phyloP scores from a whole-genome alignment of 2,888 invertebrate genomes.

The Oxytorus armatus region DNA sequence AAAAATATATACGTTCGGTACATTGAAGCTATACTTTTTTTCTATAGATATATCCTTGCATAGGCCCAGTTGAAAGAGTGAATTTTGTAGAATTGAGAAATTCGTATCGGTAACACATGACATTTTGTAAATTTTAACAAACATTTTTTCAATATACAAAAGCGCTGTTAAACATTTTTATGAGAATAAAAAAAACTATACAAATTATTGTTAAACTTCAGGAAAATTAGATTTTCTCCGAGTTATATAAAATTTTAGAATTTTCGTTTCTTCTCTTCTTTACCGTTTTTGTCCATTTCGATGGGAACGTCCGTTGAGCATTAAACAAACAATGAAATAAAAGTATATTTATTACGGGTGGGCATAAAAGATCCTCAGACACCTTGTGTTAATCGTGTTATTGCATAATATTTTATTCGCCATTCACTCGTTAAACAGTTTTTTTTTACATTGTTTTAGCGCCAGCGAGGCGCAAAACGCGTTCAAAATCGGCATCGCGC shows the following conservation, averaged over 20 bases:
- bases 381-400: constrained; percentile 59
- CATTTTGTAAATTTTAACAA: too few relatives aligned
- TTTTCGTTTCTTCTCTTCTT: neutral
- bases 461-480: constrained; percentile 61
- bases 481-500: constrained; percentile 64
- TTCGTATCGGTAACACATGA: too few relatives aligned
- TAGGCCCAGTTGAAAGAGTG: neutral
- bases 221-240: neutral
- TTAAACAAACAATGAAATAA: constrained; percentile 35
- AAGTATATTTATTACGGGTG: constrained; percentile 34
- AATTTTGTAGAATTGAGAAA: too few relatives aligned
- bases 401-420: constrained; percentile 78
- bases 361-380: neutral
- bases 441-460: constrained; percentile 73
- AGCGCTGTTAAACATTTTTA: too few relatives aligned
- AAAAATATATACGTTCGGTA: neutral
- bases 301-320: constrained; percentile 13
- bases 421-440: constrained; percentile 79
- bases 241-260: neutral
- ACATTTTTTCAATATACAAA: too few relatives aligned
- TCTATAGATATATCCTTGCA: neutral
- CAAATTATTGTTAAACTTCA: neutral
- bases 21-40: neutral
- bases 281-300: neutral
- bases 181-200: too few relatives aligned